Conservation (phyloP, 37 sponge, comb jelly and placozoan genomes). For the Lycopodina hypogea region DNA sequence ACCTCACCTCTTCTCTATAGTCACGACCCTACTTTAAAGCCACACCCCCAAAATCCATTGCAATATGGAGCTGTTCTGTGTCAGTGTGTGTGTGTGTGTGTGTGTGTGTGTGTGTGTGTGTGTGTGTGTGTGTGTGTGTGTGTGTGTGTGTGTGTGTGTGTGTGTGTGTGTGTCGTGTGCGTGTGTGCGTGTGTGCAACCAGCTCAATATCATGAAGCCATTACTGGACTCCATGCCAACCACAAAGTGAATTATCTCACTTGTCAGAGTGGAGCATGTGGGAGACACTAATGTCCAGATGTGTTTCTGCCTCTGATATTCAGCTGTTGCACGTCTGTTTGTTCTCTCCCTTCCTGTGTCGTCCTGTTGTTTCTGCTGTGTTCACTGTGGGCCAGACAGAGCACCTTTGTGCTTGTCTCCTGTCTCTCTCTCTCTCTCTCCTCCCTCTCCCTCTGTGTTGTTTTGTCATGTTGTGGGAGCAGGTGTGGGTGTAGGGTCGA, state of each 20-base stretch:
- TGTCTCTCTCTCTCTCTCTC: no score
- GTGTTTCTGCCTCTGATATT: no score
- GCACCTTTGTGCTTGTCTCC: no score
- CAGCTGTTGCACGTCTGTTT: no score
- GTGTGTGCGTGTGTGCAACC: background rate
- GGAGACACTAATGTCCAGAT: no score
- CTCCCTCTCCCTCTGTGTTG: no score
- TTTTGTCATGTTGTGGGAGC: no score
- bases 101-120: background rate
- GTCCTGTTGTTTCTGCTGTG: no score
- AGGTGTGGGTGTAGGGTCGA: background rate
- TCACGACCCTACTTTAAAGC: background rate
- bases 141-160: background rate
- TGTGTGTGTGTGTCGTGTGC: background rate
- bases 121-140: background rate
- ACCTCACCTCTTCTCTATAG: background rate
- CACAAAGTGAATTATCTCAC: no score
- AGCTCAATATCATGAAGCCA: background rate
- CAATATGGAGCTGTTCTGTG: background rate
- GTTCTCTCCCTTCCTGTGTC: background rate
- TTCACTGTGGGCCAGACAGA: background rate
- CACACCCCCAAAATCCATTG: background rate
- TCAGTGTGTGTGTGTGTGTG: background rate
- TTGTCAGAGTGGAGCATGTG: no score
- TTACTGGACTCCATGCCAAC: no score